These are phyloP conservation scores for Artibeus jamaicensis DNA, from an alignment of 2,797 vertebrate genomes.

Conservation along the genomic window DNA sequence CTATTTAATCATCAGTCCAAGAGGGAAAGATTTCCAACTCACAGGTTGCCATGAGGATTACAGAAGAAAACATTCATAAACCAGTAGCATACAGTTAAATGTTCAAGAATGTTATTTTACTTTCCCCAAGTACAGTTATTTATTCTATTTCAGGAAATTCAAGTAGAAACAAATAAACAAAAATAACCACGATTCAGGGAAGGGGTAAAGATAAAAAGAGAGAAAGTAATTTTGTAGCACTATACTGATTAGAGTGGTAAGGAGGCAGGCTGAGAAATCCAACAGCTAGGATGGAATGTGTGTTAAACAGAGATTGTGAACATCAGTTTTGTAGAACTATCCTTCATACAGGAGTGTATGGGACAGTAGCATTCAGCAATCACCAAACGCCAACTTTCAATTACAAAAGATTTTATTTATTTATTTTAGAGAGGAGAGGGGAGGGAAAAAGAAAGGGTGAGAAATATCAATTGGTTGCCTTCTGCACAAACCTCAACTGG, in stretches of 20 bases:
- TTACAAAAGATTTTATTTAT: background rate
- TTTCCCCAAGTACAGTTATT: background rate
- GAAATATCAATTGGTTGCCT: no score
- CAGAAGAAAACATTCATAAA: background rate
- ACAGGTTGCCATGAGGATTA: background rate
- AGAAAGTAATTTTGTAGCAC: background rate
- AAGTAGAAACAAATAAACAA: background rate
- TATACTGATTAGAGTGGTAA: background rate
- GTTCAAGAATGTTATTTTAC: background rate
- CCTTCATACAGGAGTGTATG: background rate
- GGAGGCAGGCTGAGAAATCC: background rate
- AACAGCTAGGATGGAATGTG: background rate
- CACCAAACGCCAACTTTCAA: background rate
- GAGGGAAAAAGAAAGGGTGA: no score
- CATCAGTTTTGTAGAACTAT: background rate
- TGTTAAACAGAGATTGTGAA: background rate
- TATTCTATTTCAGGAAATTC: background rate
- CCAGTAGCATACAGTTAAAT: background rate
- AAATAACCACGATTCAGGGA: background rate
- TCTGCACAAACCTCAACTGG: no score
- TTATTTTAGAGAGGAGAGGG: no score
- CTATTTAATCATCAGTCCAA: background rate
- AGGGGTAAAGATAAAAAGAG: background rate
- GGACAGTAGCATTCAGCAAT: background rate
- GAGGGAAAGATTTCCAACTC: background rate